Percentiles rank a stretch among this genome's conserved stretches.
phyloP scores from a whole-genome alignment of 2,888 invertebrate species.

The Synanthedon myopaeformis region DNA sequence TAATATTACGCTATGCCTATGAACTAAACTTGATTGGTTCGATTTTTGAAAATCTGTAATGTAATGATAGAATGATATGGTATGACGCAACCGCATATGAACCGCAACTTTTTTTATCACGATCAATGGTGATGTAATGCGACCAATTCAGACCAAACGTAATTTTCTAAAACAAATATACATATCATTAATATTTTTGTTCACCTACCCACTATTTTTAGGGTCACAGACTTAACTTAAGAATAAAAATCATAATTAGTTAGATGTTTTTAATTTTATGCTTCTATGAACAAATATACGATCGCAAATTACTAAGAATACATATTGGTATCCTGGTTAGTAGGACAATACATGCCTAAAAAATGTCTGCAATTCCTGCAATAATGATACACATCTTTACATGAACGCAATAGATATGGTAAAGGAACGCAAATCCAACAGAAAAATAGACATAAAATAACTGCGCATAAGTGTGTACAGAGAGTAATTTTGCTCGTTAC shows the following conservation, averaged over 20 bases:
- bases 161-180: background rate
- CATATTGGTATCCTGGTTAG: slow-evolving; percentile 32
- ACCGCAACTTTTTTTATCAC: background rate
- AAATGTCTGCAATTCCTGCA: slow-evolving; percentile 51
- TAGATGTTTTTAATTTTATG: too few species aligned
- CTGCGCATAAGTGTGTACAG: slow-evolving; percentile 54
- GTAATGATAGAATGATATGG: too few species aligned
- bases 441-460: slow-evolving; percentile 46
- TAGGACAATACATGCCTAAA: slow-evolving; percentile 57
- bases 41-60: too few species aligned
- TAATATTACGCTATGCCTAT: too few species aligned
- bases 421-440: slow-evolving; percentile 59
- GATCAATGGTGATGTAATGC: background rate
- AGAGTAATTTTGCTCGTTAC: slow-evolving; percentile 41
- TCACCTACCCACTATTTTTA: too few species aligned
- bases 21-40: too few species aligned
- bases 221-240: too few species aligned
- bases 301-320: too few species aligned
- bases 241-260: too few species aligned
- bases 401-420: slow-evolving; percentile 53
- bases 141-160: background rate
- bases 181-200: too few species aligned
- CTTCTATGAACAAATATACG: too few species aligned
- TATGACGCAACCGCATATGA: too few species aligned
- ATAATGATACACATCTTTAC: slow-evolving; percentile 60